These are phyloP conservation scores for Trimorus sp. DNA, from an alignment of 2,888 invertebrate species.

Conservation along the genomic window DNA sequence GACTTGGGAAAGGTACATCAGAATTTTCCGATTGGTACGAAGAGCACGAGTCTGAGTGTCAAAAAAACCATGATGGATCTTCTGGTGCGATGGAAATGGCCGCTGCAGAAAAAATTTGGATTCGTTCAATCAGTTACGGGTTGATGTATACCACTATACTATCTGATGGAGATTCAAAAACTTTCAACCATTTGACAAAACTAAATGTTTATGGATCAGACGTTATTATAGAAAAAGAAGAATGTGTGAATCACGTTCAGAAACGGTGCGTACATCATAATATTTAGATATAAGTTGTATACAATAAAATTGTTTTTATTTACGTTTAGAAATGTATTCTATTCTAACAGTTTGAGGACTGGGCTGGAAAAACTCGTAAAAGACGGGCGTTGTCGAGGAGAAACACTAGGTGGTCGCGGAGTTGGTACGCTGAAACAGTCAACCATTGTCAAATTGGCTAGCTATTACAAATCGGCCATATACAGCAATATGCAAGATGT, in stretches of 20 bases:
- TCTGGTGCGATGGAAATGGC: conserved; percentile 19
- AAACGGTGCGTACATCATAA: conserved; percentile 11
- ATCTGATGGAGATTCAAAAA: conserved; percentile 25
- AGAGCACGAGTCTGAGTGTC: background rate
- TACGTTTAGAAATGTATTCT: background rate
- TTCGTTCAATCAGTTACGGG: conserved; percentile 5
- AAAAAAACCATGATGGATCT: conserved; percentile 20
- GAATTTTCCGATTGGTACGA: conserved; percentile 11
- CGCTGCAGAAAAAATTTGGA: conserved; percentile 13
- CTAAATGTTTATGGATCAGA: conserved; percentile 22
- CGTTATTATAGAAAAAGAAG: conserved; percentile 17
- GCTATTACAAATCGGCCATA: conserved; percentile 7
- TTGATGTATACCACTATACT: conserved; percentile 10
- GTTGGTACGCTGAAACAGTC: conserved; percentile 3
- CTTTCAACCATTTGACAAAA: conserved; percentile 3
- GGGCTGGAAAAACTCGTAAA: conserved; percentile 15
- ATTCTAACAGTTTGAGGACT: conserved; percentile 12
- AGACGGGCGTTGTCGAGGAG: background rate
- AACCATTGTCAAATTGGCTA: background rate
- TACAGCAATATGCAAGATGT: conserved; percentile 7
- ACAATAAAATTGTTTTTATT: background rate
- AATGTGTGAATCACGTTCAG: conserved; percentile 12
- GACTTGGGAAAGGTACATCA: conserved; percentile 10
- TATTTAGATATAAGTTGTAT: background rate
- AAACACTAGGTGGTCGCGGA: background rate